Conservation (phyloP, 2,113 vertebrate species). For the Alethe castanea region DNA sequence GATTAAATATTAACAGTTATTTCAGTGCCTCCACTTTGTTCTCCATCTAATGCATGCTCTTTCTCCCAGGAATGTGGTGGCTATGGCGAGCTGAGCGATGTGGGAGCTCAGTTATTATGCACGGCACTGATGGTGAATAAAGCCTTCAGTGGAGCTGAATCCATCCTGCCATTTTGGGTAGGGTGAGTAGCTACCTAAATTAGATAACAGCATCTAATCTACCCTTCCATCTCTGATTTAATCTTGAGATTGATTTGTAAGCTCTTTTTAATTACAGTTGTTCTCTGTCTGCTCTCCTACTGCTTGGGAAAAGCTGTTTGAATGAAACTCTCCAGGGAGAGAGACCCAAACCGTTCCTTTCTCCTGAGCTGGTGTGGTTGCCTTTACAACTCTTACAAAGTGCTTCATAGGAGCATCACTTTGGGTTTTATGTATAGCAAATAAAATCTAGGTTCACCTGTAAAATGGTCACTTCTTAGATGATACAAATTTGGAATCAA, state of each 20-base stretch:
- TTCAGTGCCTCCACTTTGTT: background rate
- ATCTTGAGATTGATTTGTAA: background rate
- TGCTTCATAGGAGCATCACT: background rate
- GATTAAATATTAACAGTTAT: conserved; percentile 43
- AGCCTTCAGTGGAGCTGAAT: background rate
- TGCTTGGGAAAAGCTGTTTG: background rate
- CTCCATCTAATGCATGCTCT: background rate
- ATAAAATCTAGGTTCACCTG: background rate
- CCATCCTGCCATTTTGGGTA: background rate
- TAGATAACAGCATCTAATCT: background rate
- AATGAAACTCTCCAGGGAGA: background rate
- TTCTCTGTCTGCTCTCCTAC: background rate
- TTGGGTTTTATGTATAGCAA: background rate
- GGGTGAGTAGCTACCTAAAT: background rate
- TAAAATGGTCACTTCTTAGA: background rate
- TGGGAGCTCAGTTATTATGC: background rate
- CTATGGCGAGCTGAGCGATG: background rate
- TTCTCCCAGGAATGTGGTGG: background rate
- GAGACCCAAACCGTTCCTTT: background rate
- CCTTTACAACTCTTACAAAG: background rate
- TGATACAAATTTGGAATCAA: background rate
- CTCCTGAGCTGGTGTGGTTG: rapidly evolving
- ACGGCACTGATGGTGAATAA: background rate
- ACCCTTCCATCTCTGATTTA: background rate
- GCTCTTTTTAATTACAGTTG: background rate